Percentiles rank a stretch among this genome's conserved stretches.
phyloP scores from a whole-genome alignment of 2,888 invertebrate genomes.

The Drosophila aldrichi region DNA sequence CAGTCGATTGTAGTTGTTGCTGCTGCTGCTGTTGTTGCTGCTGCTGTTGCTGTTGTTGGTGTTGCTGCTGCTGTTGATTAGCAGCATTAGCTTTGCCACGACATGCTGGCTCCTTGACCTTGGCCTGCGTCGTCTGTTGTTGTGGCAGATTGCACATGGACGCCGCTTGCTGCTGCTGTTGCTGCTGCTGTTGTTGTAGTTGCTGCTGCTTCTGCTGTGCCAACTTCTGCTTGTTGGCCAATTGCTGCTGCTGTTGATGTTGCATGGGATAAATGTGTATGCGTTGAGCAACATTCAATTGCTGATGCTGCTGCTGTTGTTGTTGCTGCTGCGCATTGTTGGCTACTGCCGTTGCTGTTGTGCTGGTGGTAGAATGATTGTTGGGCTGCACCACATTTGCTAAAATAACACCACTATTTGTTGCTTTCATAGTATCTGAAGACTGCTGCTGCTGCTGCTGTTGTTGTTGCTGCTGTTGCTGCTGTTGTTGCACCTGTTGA shows the following conservation, averaged over 20 bases:
- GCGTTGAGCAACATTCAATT: slow-evolving; percentile 71
- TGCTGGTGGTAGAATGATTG: slow-evolving; percentile 81
- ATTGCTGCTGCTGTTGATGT: slow-evolving; percentile 72
- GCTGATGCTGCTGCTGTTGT: slow-evolving; percentile 66
- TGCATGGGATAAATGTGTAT: slow-evolving; percentile 84
- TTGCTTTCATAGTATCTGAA: slow-evolving; percentile 50
- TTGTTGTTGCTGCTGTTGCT: slow-evolving; percentile 48
- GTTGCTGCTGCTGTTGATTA: slow-evolving; percentile 33
- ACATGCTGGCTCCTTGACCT: slow-evolving; percentile 41
- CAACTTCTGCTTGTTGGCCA: slow-evolving; percentile 42
- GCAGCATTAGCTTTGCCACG: slow-evolving; percentile 42
- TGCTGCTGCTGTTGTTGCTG: slow-evolving; percentile 46
- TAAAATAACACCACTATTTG: slow-evolving; percentile 64
- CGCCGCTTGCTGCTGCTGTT: slow-evolving; percentile 34
- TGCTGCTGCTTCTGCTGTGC: slow-evolving; percentile 61
- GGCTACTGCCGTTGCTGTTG: slow-evolving; percentile 45
- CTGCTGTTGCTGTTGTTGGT: slow-evolving; percentile 44
- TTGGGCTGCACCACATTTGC: slow-evolving; percentile 85
- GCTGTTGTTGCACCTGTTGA: slow-evolving; percentile 56
- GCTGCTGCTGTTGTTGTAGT: slow-evolving; percentile 25
- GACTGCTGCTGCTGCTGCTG: slow-evolving; percentile 52
- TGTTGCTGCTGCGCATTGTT: slow-evolving; percentile 83
- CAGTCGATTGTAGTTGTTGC: slow-evolving; percentile 36
- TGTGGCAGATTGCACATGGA: slow-evolving; percentile 42
- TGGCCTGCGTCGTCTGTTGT: slow-evolving; percentile 30